phyloP scores from a whole-genome alignment of 2,888 invertebrate species.

The Empis stercorea region DNA sequence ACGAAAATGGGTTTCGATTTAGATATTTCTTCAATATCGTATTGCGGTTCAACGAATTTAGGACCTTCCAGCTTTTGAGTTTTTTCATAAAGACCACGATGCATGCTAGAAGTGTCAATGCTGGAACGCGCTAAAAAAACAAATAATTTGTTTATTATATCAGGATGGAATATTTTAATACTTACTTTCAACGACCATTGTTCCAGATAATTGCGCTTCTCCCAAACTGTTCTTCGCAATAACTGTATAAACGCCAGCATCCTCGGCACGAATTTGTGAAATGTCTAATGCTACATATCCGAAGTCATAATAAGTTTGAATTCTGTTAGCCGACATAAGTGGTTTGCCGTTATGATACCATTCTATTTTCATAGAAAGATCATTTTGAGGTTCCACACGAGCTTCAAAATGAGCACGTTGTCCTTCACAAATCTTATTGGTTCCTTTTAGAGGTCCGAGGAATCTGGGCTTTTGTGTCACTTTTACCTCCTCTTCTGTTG shows the following conservation, averaged over 20 bases:
- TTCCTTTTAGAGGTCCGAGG: slow-evolving; percentile 65
- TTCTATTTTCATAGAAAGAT: slow-evolving; percentile 80
- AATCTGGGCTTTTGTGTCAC: slow-evolving; percentile 65
- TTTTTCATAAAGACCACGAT: slow-evolving; percentile 73
- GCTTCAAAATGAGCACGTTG: slow-evolving; percentile 92
- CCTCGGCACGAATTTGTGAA: slow-evolving; percentile 83
- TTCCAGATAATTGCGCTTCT: slow-evolving; percentile 69
- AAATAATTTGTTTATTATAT: too few relatives aligned
- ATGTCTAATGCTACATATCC: slow-evolving; percentile 89
- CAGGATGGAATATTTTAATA: not conserved
- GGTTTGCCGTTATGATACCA: slow-evolving; percentile 89
- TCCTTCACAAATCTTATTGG: slow-evolving; percentile 76
- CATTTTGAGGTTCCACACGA: slow-evolving; percentile 86
- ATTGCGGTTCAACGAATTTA: slow-evolving; percentile 75
- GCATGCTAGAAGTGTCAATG: slow-evolving; percentile 84
- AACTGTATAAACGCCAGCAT: slow-evolving; percentile 88
- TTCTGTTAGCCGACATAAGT: slow-evolving; percentile 80
- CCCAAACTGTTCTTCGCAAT: slow-evolving; percentile 85
- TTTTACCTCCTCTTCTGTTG: slow-evolving; percentile 55
- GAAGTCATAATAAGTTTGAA: slow-evolving; percentile 83
- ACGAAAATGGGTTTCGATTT: slow-evolving; percentile 92
- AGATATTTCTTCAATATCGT: slow-evolving; percentile 82
- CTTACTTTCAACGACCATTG: slow-evolving; percentile 84
- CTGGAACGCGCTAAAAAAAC: slow-evolving; percentile 63
- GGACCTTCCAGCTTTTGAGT: slow-evolving; percentile 76